These are phyloP conservation scores for Ctenomys sociabilis DNA, from an alignment of 2,113 vertebrate genomes.

Conservation along the genomic window DNA sequence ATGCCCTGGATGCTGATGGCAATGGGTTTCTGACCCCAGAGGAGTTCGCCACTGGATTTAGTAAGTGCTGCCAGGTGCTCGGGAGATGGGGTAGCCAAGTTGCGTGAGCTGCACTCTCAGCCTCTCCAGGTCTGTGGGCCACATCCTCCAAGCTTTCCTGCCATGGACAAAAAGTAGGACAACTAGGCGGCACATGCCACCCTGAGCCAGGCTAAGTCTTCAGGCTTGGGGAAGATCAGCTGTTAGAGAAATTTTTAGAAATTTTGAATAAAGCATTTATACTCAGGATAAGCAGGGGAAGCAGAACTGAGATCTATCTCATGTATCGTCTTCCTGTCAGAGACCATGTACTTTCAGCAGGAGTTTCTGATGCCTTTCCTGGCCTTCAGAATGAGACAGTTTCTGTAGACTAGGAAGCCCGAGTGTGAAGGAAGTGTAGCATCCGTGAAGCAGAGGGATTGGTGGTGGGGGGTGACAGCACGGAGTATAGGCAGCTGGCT, in stretches of 20 bases:
- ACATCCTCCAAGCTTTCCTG: neutral
- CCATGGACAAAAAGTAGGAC: neutral
- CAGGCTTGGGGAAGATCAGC: neutral
- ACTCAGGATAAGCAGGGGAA: neutral
- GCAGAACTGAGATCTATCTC: neutral
- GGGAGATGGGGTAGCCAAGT: neutral
- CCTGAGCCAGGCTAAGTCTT: neutral
- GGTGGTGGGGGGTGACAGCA: neutral
- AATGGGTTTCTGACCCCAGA: constrained; percentile 93
- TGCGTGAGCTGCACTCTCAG: neutral
- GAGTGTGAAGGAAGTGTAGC: neutral
- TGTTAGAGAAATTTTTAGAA: neutral
- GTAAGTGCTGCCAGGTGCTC: constrained; percentile 85
- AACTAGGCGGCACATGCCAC: neutral
- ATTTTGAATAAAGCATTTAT: neutral
- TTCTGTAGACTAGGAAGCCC: neutral
- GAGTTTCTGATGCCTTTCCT: neutral
- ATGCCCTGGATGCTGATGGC: constrained; percentile 91
- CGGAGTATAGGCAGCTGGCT: neutral
- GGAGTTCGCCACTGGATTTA: constrained; percentile 94
- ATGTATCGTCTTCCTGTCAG: neutral
- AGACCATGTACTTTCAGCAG: rapidly evolving
- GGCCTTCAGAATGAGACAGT: neutral
- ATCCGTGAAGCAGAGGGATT: neutral
- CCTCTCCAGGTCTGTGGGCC: neutral